Percentiles rank a stretch among this genome's conserved stretches.
Conservation (phyloP, 2,888 invertebrate species). For the Neoascia interrupta region DNA sequence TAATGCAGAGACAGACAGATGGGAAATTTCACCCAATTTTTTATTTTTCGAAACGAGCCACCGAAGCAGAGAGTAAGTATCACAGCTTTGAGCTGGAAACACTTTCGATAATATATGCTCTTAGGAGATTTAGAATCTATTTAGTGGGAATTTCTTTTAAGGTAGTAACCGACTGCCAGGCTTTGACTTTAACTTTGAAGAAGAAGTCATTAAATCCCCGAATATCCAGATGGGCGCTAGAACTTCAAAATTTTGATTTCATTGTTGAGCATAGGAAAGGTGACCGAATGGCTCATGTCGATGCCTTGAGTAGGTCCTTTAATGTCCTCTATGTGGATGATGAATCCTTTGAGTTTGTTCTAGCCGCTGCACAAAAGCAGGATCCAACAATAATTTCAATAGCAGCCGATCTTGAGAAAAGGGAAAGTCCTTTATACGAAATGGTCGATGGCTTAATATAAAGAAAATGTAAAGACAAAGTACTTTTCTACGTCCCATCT, state of each 20-base stretch:
- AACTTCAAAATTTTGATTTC: constrained; percentile 67
- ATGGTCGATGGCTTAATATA: constrained; percentile 16
- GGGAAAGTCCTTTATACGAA: not conserved
- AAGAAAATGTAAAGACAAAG: not conserved
- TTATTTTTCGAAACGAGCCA: constrained; percentile 72
- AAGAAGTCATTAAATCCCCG: constrained; percentile 67
- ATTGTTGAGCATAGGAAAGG: constrained; percentile 63
- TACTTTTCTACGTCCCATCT: constrained; percentile 6
- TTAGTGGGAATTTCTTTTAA: constrained; percentile 66
- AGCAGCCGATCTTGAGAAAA: not conserved
- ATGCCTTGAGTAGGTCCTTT: constrained; percentile 71
- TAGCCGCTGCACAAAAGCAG: constrained; percentile 34
- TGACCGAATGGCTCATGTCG: constrained; percentile 72
- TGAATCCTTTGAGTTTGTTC: constrained; percentile 16
- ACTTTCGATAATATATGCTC: constrained; percentile 19
- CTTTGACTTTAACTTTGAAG: constrained; percentile 62
- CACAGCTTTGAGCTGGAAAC: constrained; percentile 39
- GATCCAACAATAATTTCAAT: constrained; percentile 3
- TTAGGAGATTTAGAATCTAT: constrained; percentile 18
- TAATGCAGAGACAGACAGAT: constrained; percentile 67
- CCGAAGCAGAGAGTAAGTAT: constrained; percentile 70
- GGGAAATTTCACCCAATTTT: constrained; percentile 71
- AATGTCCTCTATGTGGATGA: constrained; percentile 28
- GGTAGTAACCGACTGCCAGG: constrained; percentile 71
- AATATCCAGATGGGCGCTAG: constrained; percentile 64